phyloP scores from a whole-genome alignment of 2,888 invertebrate species.

The Diarsia dahlii region DNA sequence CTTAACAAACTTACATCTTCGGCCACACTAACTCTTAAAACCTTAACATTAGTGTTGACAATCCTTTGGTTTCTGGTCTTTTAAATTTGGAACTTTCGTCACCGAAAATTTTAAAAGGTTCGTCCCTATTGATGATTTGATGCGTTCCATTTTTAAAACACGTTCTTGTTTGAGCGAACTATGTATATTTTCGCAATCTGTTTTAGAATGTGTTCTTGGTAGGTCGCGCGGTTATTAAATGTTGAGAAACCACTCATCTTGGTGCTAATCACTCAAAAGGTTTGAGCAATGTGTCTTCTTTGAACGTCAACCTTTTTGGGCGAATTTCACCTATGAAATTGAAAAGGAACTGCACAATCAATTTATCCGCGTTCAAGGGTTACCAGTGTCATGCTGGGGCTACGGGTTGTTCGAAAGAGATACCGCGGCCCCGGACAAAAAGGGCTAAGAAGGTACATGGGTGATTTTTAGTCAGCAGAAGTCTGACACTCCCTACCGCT shows the following conservation, averaged over 20 bases:
- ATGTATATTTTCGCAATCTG: constrained; percentile 78
- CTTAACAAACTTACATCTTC: constrained; percentile 49
- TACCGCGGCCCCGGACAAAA: too few relatives aligned
- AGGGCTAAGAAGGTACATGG: too few relatives aligned
- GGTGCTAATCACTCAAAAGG: constrained; percentile 11
- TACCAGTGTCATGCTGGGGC: too few relatives aligned
- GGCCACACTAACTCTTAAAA: constrained; percentile 33
- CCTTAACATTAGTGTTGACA: constrained; percentile 57
- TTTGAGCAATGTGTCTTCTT: not conserved
- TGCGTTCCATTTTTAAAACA: constrained; percentile 84
- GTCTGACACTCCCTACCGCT: too few relatives aligned
- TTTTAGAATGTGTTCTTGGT: constrained; percentile 44
- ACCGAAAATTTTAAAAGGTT: constrained; percentile 71
- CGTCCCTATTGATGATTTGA: constrained; percentile 83
- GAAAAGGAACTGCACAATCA: not conserved
- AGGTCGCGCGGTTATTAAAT: constrained; percentile 29
- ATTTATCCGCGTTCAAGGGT: not conserved
- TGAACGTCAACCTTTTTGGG: not conserved
- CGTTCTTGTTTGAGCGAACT: constrained; percentile 71
- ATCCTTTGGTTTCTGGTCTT: constrained; percentile 27
- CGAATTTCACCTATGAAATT: not conserved
- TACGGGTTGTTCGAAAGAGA: too few relatives aligned
- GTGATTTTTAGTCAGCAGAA: too few relatives aligned
- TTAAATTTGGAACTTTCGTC: constrained; percentile 65
- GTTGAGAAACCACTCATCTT: constrained; percentile 29